phyloP scores from a whole-genome alignment of 2,888 invertebrate species.

The Drosophila atroscutellata region DNA sequence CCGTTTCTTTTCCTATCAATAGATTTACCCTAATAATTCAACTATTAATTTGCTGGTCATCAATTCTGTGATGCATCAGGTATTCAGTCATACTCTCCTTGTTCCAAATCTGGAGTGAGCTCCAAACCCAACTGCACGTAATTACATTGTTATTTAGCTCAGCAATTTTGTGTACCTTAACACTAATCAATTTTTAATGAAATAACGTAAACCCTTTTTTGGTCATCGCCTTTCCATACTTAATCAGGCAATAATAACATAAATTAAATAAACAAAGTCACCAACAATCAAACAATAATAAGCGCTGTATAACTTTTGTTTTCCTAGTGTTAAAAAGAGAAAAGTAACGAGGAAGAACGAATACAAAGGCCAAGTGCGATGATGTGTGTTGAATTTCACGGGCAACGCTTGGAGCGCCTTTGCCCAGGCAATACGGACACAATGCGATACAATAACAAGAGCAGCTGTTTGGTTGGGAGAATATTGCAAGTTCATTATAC shows the following conservation, averaged over 20 bases:
- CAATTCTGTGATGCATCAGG: constrained; percentile 2
- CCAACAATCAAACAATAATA: constrained; percentile 47
- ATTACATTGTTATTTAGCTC: constrained; percentile 58
- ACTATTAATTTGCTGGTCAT: constrained; percentile 10
- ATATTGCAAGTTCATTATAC: constrained; percentile 81
- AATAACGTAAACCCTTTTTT: constrained; percentile 57
- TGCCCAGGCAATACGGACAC: background rate
- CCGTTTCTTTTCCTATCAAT: background rate
- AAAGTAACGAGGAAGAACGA: constrained; percentile 9
- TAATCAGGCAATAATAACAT: constrained; percentile 80
- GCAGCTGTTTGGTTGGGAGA: constrained; percentile 61
- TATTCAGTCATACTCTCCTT: constrained; percentile 1
- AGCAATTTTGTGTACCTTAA: constrained; percentile 41
- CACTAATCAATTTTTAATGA: constrained; percentile 75
- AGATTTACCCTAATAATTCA: background rate
- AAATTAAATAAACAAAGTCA: constrained; percentile 77
- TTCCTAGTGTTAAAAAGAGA: constrained; percentile 38
- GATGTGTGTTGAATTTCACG: constrained; percentile 80
- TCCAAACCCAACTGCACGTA: constrained; percentile 19
- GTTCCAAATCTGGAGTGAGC: background rate
- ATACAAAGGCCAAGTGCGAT: constrained; percentile 47
- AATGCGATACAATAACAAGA: constrained; percentile 46
- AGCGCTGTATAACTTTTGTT: constrained; percentile 56
- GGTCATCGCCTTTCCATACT: constrained; percentile 48
- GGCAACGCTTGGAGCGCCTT: constrained; percentile 53